These are phyloP conservation scores for Sula dactylatra DNA, from an alignment of 2,113 vertebrate genomes.

Conservation along the genomic window DNA sequence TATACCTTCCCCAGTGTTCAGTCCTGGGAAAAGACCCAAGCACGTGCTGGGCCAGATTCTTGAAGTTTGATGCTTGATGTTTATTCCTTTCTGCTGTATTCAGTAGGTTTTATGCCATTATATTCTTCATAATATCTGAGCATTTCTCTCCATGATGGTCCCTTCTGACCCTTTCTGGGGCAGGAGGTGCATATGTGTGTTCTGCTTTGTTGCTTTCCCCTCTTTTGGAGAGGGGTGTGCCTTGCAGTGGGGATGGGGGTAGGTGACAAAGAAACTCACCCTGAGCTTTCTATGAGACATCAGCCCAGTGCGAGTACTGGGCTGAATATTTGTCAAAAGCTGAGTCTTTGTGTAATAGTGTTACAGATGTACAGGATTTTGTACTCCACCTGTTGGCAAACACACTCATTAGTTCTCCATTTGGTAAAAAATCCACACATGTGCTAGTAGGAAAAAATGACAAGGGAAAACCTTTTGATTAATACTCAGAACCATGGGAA, in stretches of 20 bases:
- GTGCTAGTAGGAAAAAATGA: not conserved
- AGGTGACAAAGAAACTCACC: fast-evolving
- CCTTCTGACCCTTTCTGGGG: not conserved
- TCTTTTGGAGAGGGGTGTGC: not conserved
- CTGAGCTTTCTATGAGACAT: not conserved
- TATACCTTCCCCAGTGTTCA: not conserved
- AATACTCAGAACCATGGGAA: not conserved
- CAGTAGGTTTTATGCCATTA: not conserved
- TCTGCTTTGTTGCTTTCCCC: not conserved
- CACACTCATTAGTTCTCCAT: not conserved
- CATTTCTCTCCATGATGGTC: not conserved
- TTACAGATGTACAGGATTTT: not conserved
- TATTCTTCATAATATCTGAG: not conserved
- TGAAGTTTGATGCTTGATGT: not conserved
- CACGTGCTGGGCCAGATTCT: not conserved
- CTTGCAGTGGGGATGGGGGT: not conserved
- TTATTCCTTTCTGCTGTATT: not conserved
- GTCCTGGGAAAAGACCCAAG: not conserved
- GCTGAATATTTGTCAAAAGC: not conserved
- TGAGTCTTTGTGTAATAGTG: not conserved
- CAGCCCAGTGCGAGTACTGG: not conserved
- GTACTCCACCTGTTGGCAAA: not conserved
- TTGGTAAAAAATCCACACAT: not conserved
- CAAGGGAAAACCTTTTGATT: not conserved
- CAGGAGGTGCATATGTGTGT: not conserved